Evolutionary conservation across 2,888 invertebrate genomes (phyloP).

Genomic region (Amblyjoppa proteus): DNA sequence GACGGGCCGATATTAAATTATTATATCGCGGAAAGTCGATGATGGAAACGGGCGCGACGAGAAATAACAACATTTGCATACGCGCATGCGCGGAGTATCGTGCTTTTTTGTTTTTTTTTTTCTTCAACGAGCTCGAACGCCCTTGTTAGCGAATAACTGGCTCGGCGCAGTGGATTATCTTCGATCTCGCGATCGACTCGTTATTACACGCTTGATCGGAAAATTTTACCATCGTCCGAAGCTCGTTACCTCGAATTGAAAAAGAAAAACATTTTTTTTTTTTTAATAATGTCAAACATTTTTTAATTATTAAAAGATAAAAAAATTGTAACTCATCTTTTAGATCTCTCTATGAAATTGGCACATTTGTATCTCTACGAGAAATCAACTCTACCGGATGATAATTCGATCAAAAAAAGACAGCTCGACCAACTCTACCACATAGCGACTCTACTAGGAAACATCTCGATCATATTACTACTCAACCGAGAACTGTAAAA

Average conservation of each 20-base stretch:
- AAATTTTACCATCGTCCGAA: constrained; percentile 4
- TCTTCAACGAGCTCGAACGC: not conserved
- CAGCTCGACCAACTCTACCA: too few species aligned
- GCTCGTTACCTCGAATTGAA: not conserved
- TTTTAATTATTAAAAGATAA: not conserved
- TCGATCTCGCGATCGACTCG: not conserved
- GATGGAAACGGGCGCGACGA: constrained; percentile 54
- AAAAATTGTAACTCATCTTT: not conserved
- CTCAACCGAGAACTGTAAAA: too few species aligned
- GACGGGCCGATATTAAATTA: constrained; percentile 45
- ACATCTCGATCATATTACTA: too few species aligned
- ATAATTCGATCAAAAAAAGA: too few species aligned
- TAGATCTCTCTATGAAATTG: not conserved
- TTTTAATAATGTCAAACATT: too few species aligned
- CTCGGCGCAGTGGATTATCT: not conserved
- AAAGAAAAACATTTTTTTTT: not conserved
- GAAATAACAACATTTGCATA: constrained; percentile 39
- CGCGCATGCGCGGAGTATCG: constrained; percentile 8
- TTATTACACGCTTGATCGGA: not conserved
- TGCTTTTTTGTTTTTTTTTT: not conserved
- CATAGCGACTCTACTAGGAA: too few species aligned
- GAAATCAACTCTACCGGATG: too few species aligned
- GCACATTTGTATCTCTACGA: too few species aligned
- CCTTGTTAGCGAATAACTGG: constrained; percentile 3
- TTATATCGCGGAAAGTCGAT: constrained; percentile 57